Evolutionary conservation across 1,140 invertebrate species (phyloP).

Genomic region (Zaprionus lachaisei): DNA sequence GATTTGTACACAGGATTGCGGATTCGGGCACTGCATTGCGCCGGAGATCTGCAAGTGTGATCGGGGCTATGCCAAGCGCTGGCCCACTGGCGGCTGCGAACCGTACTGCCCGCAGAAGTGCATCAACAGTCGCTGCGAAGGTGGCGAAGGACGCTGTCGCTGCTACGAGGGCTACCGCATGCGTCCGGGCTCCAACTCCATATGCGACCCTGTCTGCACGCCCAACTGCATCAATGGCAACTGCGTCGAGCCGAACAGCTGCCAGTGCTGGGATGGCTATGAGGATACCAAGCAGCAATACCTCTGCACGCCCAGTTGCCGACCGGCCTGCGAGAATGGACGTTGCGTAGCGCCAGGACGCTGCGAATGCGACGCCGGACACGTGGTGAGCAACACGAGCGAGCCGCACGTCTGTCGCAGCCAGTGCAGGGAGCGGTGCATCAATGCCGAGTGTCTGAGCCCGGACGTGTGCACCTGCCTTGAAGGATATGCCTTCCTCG

Average conservation of each 20-base stretch:
- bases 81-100: slow-evolving; percentile 80
- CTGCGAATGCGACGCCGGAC: slow-evolving; percentile 68
- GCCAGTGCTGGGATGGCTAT: slow-evolving; percentile 66
- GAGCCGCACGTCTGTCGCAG: slow-evolving; percentile 58
- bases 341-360: slow-evolving; percentile 65
- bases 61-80: slow-evolving; percentile 71
- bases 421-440: slow-evolving; percentile 84
- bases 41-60: slow-evolving; percentile 73
- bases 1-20: slow-evolving; percentile 68
- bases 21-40: slow-evolving; percentile 65
- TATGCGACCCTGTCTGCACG: slow-evolving; percentile 84
- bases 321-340: slow-evolving; percentile 80
- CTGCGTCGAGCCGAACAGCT: slow-evolving; percentile 85
- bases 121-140: slow-evolving; percentile 72
- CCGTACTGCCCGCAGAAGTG: slow-evolving; percentile 78
- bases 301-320: slow-evolving; percentile 78
- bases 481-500: slow-evolving; percentile 83
- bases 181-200: slow-evolving; percentile 61
- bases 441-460: slow-evolving; percentile 85
- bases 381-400: slow-evolving; percentile 70
- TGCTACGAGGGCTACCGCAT: slow-evolving; percentile 73
- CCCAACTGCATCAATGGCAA: slow-evolving; percentile 84
- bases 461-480: slow-evolving; percentile 85
- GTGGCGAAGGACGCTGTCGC: slow-evolving; percentile 63
- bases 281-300: slow-evolving; percentile 70